Conservation (phyloP, 2,113 vertebrate species). For the Buteo buteo region DNA sequence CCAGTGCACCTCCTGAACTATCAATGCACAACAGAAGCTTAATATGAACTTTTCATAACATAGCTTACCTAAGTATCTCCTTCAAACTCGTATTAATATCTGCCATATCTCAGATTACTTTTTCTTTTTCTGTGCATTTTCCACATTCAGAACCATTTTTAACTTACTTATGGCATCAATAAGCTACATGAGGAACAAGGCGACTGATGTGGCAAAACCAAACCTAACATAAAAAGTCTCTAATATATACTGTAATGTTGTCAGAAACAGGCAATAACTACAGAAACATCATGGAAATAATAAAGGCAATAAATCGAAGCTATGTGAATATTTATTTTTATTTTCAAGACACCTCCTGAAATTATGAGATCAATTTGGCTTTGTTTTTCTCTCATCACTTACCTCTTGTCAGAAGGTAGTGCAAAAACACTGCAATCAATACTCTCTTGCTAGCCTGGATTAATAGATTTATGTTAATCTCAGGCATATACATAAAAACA, state of each 20-base stretch:
- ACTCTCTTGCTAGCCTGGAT: neutral
- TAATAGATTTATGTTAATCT: neutral
- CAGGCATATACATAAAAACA: neutral
- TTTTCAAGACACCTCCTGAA: slow-evolving; percentile 2
- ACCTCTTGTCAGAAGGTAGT: neutral
- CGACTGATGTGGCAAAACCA: neutral
- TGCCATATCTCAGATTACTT: neutral
- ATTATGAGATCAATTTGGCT: slow-evolving; percentile 2
- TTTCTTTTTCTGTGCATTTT: neutral
- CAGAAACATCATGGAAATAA: neutral
- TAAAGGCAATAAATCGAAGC: neutral
- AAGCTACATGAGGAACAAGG: neutral
- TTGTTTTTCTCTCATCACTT: neutral
- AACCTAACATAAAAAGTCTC: neutral
- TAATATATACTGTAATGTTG: neutral
- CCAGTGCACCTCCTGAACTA: neutral
- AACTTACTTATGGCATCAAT: neutral
- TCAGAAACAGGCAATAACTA: neutral
- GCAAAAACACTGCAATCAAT: neutral
- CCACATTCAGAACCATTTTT: neutral
- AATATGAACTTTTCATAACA: neutral
- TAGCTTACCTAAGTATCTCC: neutral
- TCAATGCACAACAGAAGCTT: neutral
- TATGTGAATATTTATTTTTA: neutral
- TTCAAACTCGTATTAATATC: neutral